Evolutionary conservation across 2,888 invertebrate genomes (phyloP), one percentile per base, ranked within the genome.

Genomic region (Eurytoma adleriae): DNA sequence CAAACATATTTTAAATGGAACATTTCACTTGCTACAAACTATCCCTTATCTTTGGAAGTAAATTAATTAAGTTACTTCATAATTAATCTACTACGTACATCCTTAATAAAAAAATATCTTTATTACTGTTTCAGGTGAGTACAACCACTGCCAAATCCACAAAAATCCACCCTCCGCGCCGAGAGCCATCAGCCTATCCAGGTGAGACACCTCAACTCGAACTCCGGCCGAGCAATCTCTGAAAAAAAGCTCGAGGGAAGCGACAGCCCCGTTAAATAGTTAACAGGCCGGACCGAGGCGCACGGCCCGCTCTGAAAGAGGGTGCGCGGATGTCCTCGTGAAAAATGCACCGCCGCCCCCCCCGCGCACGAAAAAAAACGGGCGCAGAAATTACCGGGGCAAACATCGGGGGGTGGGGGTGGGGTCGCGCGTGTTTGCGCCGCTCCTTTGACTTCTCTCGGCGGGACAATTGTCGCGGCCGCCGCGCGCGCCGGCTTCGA

Each of bases 91-190:
- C 30, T 3, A 3, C 4, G 4, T 4, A 30, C 2, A 30, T 30
- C 40, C 4, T 7, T 40, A 40, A 40, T 7, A 40, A 40, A 40
- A 40, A 40, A 40, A 40, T 7, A 40, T 54, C 70, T 10, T 14
- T 66, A 66, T 3, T 67, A n/a, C 0, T 71, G 71, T 80, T 80
- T 7, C 76, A 80, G 76, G 80, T 80, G 76, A 80, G 80, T 80
- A n/a, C n/a, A 5, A 14, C 48, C 7, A 20, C 40, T 7, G 7
- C 40, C 5, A 40, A 40, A 40, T 7, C 40, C 7, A 4, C 40
- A 40, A 40, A 40, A 40, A 40, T 40, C 40, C 40, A 40, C 7
- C 40, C 40, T 40, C 40, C 40, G 7, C 14, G 24, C n/a, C 40
- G 30, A n/a, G 50, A 5, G 5, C 16, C 20, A 67, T n/a, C n/a